Evolutionary conservation across 2,888 invertebrate species (phyloP).

Genomic region (Aphidoletes aphidimyza): DNA sequence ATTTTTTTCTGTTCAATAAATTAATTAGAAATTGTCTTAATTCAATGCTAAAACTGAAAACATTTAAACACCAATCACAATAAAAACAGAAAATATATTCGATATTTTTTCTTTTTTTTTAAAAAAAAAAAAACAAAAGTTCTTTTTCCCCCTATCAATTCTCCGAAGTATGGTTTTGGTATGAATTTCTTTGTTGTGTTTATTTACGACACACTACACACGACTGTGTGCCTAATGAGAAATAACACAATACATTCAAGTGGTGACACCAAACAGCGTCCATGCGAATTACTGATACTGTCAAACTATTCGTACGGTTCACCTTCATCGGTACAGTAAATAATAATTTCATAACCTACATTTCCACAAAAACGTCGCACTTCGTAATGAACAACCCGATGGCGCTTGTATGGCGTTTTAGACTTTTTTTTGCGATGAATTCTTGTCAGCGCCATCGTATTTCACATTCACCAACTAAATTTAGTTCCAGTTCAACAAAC

Average conservation of each 20-base stretch:
- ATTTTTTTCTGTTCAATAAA: neutral
- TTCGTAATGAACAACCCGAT: too few species aligned
- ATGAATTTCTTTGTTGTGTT: constrained; percentile 49
- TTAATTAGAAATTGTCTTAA: neutral
- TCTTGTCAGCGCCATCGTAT: too few species aligned
- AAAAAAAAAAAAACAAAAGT: neutral
- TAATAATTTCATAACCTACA: too few species aligned
- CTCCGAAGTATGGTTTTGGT: constrained; percentile 40
- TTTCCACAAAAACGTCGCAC: too few species aligned
- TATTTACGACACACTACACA: constrained; percentile 48
- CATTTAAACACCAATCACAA: constrained; percentile 47
- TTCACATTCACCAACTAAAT: too few species aligned
- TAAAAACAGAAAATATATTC: constrained; percentile 4
- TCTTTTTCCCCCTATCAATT: neutral
- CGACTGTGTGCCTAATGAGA: neutral
- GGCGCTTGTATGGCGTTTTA: too few species aligned
- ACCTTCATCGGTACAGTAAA: neutral
- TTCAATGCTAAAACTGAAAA: neutral
- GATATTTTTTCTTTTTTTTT: neutral
- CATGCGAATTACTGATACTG: constrained; percentile 1
- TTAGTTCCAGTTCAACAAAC: too few species aligned
- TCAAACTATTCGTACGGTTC: neutral
- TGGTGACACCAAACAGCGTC: constrained; percentile 47
- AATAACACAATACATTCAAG: constrained; percentile 14
- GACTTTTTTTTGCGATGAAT: too few species aligned